Evolutionary conservation across 2,888 invertebrate genomes (phyloP).

Genomic region (Drosophila mercatorum): DNA sequence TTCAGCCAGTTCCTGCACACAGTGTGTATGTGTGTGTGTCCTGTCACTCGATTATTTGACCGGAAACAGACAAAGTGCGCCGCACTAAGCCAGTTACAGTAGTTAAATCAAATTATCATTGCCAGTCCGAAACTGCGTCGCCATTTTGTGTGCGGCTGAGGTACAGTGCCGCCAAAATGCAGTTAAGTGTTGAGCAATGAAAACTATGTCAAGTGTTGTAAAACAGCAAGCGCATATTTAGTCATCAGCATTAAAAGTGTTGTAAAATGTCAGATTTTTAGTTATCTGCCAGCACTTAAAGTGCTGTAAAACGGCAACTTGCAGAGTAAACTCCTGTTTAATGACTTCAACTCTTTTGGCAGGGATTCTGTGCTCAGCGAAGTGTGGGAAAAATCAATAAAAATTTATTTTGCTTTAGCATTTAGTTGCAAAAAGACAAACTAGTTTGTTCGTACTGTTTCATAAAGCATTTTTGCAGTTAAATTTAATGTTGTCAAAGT

Average conservation of each 20-base stretch:
- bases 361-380: not conserved
- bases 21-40: not conserved
- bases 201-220: not conserved
- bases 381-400: not conserved
- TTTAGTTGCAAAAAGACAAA: no score
- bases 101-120: conserved; percentile 49
- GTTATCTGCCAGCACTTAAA: not conserved
- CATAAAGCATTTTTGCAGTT: not conserved
- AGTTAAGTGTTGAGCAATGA: not conserved
- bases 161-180: conserved; percentile 21
- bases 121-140: conserved; percentile 10
- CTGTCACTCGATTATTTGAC: conserved; percentile 27
- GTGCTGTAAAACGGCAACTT: not conserved
- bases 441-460: not conserved
- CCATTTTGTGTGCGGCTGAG: conserved; percentile 14
- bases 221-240: not conserved
- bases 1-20: conserved; percentile 58
- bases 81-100: conserved; percentile 49
- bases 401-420: no score
- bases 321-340: not conserved
- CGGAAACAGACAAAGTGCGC: conserved; percentile 45
- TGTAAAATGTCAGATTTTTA: not conserved
- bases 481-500: no score
- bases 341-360: not conserved
- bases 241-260: not conserved